Evolutionary conservation across 1,140 invertebrate genomes (phyloP).

Genomic region (Leptinotarsa lineolata): DNA sequence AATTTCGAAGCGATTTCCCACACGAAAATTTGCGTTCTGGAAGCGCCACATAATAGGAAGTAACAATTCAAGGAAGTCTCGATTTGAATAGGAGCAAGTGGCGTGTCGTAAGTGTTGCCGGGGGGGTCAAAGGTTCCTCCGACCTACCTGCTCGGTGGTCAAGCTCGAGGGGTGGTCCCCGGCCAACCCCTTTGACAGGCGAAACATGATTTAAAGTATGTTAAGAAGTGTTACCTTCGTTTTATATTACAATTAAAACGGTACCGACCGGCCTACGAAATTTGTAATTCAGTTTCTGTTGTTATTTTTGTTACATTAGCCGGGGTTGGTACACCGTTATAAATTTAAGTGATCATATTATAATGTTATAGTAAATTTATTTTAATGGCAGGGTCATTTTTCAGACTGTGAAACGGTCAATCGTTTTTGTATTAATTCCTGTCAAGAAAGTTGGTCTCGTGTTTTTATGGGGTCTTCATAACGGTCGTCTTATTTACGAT

Average conservation of each 20-base stretch:
- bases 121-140: slow-evolving; percentile 31
- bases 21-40: slow-evolving; percentile 11
- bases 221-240: slow-evolving; percentile 45
- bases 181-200: slow-evolving; percentile 30
- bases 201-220: slow-evolving; percentile 41
- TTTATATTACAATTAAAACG: slow-evolving; percentile 47
- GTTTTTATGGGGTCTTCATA: slow-evolving; percentile 12
- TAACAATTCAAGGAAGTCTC: slow-evolving; percentile 39
- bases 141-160: slow-evolving; percentile 39
- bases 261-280: slow-evolving; percentile 36
- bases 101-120: slow-evolving; percentile 31
- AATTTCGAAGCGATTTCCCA: slow-evolving; percentile 12
- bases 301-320: slow-evolving; percentile 29
- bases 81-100: slow-evolving; percentile 33
- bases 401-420: slow-evolving; percentile 24
- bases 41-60: slow-evolving; percentile 29
- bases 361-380: slow-evolving; percentile 42
- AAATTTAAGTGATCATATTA: slow-evolving; percentile 38
- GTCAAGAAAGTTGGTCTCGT: slow-evolving; percentile 20
- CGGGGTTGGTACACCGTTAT: slow-evolving; percentile 24
- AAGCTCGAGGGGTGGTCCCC: slow-evolving; percentile 33
- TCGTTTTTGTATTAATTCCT: slow-evolving; percentile 26
- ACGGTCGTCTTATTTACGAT: slow-evolving; percentile 18
- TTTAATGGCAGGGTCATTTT: slow-evolving; percentile 34
- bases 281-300: slow-evolving; percentile 38